Conservation (phyloP, 1,140 invertebrate species). For the Heliothis virescens region DNA sequence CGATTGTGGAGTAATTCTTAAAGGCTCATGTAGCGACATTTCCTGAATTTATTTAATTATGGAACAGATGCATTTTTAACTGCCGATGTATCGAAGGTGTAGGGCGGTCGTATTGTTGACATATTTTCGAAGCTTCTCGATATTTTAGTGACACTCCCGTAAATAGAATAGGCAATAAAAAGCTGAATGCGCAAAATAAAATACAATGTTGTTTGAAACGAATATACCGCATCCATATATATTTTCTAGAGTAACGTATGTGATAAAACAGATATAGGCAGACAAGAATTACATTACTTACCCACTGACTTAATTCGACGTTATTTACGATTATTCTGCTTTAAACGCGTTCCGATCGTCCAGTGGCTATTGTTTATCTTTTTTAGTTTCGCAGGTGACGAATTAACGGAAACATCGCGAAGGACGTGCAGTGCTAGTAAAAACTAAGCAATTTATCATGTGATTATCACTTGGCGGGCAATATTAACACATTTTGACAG, state of each 20-base stretch:
- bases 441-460: slow-evolving; percentile 37
- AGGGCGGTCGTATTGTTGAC: slow-evolving; percentile 2
- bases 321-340: slow-evolving; percentile 45
- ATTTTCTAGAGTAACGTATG: slow-evolving; percentile 28
- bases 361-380: slow-evolving; percentile 40
- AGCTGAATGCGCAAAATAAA: slow-evolving; percentile 3
- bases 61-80: slow-evolving; percentile 41
- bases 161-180: slow-evolving; percentile 24
- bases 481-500: slow-evolving; percentile 46
- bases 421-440: slow-evolving; percentile 1
- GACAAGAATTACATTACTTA: slow-evolving; percentile 32
- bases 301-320: slow-evolving; percentile 43
- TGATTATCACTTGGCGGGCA: slow-evolving; percentile 22
- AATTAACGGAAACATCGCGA: slow-evolving; percentile 44
- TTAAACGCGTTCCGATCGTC: slow-evolving; percentile 27
- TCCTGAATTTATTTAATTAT: slow-evolving; percentile 54
- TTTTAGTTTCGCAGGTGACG: slow-evolving; percentile 46
- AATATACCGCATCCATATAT: slow-evolving; percentile 28
- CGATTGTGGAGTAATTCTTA: slow-evolving; percentile 43
- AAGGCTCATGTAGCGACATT: slow-evolving; percentile 43
- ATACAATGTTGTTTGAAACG: slow-evolving; percentile 41
- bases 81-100: neutral
- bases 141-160: slow-evolving; percentile 35
- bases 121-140: slow-evolving; percentile 12
- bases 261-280: slow-evolving; percentile 34